Evolutionary conservation across 2,797 vertebrate genomes (phyloP).

Genomic region (Dendrocincla tyrannina): DNA sequence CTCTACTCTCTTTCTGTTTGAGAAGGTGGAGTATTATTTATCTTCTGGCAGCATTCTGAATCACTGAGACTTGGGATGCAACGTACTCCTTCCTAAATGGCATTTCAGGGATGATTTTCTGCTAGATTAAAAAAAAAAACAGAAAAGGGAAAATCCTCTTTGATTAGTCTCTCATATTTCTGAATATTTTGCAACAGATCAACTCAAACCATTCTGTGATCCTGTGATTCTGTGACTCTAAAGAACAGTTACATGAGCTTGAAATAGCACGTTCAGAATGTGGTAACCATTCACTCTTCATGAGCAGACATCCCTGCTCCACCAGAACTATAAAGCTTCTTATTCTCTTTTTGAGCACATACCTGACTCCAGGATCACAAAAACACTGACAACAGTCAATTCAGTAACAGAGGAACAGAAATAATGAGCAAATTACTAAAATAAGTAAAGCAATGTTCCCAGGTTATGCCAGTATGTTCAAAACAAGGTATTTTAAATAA

Average conservation of each 20-base stretch:
- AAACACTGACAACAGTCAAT: not conserved
- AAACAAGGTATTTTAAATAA: not conserved
- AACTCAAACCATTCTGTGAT: not conserved
- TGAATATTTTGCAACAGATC: not conserved
- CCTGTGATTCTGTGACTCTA: not conserved
- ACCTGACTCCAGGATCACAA: not conserved
- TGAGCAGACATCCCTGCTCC: not conserved
- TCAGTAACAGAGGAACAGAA: not conserved
- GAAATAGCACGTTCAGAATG: not conserved
- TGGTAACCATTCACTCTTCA: not conserved
- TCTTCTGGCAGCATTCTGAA: not conserved
- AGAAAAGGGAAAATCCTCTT: not conserved
- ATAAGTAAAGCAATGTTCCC: not conserved
- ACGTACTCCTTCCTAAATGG: not conserved
- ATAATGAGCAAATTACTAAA: not conserved
- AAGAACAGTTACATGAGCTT: not conserved
- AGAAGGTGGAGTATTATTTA: not conserved
- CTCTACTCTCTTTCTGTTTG: not conserved
- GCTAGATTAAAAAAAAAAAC: not conserved
- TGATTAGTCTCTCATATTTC: not conserved
- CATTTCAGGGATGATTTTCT: not conserved
- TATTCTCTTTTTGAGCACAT: not conserved
- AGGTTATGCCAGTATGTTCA: not conserved
- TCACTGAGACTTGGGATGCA: not conserved
- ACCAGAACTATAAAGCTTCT: not conserved